These are phyloP conservation scores for Coleophora flavipennella DNA, from an alignment of 2,888 invertebrate genomes.

Conservation along the genomic window DNA sequence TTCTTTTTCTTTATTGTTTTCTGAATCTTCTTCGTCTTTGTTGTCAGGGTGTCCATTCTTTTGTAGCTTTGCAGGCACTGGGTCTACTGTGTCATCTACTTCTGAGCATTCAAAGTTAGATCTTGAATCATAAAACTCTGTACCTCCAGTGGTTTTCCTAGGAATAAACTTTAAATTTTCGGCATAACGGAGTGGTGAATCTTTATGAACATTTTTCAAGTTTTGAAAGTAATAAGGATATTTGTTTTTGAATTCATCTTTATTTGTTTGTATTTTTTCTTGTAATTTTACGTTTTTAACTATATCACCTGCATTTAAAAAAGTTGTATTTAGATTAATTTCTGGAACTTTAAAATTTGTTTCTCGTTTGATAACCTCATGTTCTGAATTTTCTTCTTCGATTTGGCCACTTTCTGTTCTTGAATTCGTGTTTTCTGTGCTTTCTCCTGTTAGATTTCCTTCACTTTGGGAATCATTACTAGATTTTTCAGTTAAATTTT, in stretches of 20 bases:
- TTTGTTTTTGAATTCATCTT: conserved; percentile 46
- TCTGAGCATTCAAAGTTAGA: conserved; percentile 65
- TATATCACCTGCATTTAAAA: conserved; percentile 34
- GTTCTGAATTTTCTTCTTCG: conserved; percentile 14
- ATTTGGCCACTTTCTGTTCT: not conserved
- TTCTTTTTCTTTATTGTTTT: conserved; percentile 27
- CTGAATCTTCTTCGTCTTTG: conserved; percentile 27
- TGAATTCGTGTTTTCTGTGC: conserved; percentile 1
- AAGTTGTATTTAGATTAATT: conserved; percentile 41
- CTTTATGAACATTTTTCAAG: conserved; percentile 42
- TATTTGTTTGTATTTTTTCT: conserved; percentile 19
- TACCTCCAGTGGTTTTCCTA: conserved; percentile 74
- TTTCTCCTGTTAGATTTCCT: too few species aligned
- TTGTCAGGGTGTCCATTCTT: conserved; percentile 40
- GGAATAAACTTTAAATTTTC: conserved; percentile 76
- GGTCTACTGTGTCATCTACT: conserved; percentile 67
- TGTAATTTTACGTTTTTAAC: conserved; percentile 23
- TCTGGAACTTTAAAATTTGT: conserved; percentile 40
- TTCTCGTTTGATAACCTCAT: conserved; percentile 40
- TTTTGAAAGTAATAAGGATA: conserved; percentile 78
- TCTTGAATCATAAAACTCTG: conserved; percentile 81
- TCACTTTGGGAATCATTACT: not conserved
- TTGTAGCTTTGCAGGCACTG: conserved; percentile 66
- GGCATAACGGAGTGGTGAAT: conserved; percentile 78
- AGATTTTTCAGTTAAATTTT: too few species aligned